Conservation (phyloP, 2,113 vertebrate genomes). For the Carassius auratus region DNA sequence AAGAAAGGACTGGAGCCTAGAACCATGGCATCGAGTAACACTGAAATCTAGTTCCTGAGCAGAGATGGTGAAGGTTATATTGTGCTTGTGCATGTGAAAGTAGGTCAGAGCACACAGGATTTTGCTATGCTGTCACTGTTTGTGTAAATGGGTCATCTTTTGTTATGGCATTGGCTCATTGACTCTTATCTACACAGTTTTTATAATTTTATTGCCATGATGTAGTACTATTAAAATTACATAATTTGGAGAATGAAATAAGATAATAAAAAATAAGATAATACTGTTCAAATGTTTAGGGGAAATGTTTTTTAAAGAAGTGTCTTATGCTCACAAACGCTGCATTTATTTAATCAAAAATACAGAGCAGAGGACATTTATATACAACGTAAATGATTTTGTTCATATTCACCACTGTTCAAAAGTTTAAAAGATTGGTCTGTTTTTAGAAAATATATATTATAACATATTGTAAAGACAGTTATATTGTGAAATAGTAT, state of each 20-base stretch:
- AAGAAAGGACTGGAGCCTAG: neutral
- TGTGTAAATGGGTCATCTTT: slow-evolving; percentile 18
- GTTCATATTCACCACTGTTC: too few relatives aligned
- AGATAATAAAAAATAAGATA: neutral
- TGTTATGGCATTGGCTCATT: neutral
- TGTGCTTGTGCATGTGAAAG: neutral
- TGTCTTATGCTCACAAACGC: neutral
- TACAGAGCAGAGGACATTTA: too few relatives aligned
- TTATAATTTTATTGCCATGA: neutral
- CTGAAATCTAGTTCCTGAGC: neutral
- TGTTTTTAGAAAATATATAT: too few relatives aligned
- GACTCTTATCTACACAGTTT: neutral
- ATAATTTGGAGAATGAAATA: neutral
- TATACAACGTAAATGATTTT: too few relatives aligned
- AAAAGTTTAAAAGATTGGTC: too few relatives aligned
- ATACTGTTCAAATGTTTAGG: neutral
- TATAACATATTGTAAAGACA: neutral
- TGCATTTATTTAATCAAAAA: neutral
- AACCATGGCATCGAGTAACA: neutral
- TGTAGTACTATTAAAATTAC: neutral
- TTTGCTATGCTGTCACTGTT: neutral
- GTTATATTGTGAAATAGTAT: neutral
- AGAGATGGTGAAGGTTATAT: neutral
- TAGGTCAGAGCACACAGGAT: slow-evolving; percentile 1
- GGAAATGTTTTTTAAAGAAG: neutral